Evolutionary conservation across 2,888 invertebrate species (phyloP), one percentile per base, ranked within the genome.

Genomic region (Hecatera dysodea): DNA sequence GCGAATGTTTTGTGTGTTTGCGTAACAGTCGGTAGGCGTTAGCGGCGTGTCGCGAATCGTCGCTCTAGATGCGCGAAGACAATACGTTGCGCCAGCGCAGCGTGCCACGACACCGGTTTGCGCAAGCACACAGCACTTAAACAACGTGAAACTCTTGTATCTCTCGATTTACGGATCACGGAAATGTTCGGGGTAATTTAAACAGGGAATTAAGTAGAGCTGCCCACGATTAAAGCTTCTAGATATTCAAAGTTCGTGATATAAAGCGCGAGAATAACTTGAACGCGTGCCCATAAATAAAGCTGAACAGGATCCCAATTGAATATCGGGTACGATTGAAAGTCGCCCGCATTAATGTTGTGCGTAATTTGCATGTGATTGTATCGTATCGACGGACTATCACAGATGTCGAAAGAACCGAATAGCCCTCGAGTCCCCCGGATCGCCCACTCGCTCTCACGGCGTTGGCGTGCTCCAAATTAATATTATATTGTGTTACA

Each of bases 41-140:
- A 85, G 86, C 72, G 71, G 60, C 75, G 84, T 86, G 84, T 88
- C 89, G 92, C 89, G 90, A 89, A 90, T 90, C 89, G 87, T 87
- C 89, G 91, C 87, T 91, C 91, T 90, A 92, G 90, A 92, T 92
- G 92, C 88, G 87, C 89, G 85, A 88, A 91, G 91, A 93, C 93
- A 93, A 92, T 90, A 88, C 87, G 85, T 88, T 86, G 85, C 88
- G 87, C 86, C 85, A 85, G 75, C 80, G 65, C 85, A 85, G 75
- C 80, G 65, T 79, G 69, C 52, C 86, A 83, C 72, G 80, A 81
- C 87, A 81, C 78, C 78, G 75, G 79, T 77, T 89, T 88, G 85
- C 87, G 89, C 89, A 90, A 89, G 71, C 78, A 65, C 72, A 74
- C 74, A 66, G 73, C 80, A 75, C 79, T 82, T 79, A 80, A 84